Evolutionary conservation across 2,888 invertebrate genomes (phyloP).

Genomic region (Acanthosepion lycidas): DNA sequence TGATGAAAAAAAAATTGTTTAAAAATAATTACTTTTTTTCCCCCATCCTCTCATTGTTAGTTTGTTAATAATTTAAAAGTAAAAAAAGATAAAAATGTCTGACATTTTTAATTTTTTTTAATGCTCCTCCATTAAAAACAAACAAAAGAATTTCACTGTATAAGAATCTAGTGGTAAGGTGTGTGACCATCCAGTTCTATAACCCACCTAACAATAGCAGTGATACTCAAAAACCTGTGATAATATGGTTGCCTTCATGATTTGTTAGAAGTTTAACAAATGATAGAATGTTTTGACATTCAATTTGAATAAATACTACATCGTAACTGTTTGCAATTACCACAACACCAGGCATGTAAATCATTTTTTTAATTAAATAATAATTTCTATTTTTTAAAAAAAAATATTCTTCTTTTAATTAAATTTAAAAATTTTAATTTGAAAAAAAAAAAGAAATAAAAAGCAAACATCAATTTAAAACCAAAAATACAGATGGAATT

Average conservation of each 20-base stretch:
- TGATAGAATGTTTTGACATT: too few species aligned
- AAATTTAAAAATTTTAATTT: neutral
- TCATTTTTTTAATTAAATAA: neutral
- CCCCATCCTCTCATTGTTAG: conserved; percentile 8
- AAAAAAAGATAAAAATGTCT: neutral
- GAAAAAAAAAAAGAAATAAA: neutral
- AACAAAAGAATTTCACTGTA: neutral
- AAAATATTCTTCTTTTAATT: neutral
- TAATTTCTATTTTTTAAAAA: neutral
- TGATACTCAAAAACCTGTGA: neutral
- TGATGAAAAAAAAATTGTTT: neutral
- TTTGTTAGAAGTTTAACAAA: neutral
- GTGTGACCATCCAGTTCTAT: neutral
- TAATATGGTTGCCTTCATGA: neutral
- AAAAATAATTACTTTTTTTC: neutral
- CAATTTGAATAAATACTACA: neutral
- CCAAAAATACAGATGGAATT: too few species aligned
- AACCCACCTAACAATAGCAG: neutral
- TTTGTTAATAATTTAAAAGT: neutral
- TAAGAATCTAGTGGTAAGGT: neutral
- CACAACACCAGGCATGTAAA: neutral
- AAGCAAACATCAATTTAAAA: neutral
- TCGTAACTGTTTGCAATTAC: neutral
- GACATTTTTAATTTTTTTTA: neutral
- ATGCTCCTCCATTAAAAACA: neutral